Percentiles rank a stretch among this genome's conserved stretches.
phyloP scores from a whole-genome alignment of 2,113 vertebrate genomes.

The Mungos mungo region DNA sequence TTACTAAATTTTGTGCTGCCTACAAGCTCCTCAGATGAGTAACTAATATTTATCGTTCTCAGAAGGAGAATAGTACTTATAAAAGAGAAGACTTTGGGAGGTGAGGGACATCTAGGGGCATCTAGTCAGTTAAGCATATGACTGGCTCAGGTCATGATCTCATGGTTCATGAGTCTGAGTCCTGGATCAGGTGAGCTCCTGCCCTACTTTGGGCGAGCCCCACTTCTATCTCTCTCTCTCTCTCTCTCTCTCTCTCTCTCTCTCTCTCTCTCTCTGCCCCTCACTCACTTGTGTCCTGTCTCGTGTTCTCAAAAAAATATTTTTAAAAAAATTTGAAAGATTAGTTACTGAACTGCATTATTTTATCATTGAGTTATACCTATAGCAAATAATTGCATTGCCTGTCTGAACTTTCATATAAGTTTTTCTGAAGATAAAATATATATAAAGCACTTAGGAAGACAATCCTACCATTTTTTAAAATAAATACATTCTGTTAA shows the following conservation, averaged over 20 bases:
- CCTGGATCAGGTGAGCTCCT: no score
- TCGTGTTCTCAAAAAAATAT: no score
- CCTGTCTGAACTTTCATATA: not conserved
- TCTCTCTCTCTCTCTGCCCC: no score
- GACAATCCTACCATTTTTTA: not conserved
- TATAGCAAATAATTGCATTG: not conserved
- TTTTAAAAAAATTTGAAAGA: not conserved
- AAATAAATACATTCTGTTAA: not conserved
- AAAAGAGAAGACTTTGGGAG: not conserved
- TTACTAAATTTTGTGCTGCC: not conserved
- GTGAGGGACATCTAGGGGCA: not conserved
- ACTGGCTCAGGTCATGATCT: no score
- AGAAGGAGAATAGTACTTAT: not conserved
- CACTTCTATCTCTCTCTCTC: no score
- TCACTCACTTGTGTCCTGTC: no score
- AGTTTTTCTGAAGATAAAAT: not conserved
- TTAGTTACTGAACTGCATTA: not conserved
- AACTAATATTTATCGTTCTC: not conserved
- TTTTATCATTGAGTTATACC: conserved; percentile 34
- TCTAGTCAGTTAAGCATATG: no score
- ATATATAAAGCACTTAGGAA: not conserved
- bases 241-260: no score
- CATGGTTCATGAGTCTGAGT: no score
- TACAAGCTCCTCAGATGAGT: not conserved
- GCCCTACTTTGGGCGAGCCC: no score